Evolutionary conservation across 1,140 invertebrate species (phyloP), one percentile per base, ranked within the genome.

Genomic region (Zaprionus davidi): DNA sequence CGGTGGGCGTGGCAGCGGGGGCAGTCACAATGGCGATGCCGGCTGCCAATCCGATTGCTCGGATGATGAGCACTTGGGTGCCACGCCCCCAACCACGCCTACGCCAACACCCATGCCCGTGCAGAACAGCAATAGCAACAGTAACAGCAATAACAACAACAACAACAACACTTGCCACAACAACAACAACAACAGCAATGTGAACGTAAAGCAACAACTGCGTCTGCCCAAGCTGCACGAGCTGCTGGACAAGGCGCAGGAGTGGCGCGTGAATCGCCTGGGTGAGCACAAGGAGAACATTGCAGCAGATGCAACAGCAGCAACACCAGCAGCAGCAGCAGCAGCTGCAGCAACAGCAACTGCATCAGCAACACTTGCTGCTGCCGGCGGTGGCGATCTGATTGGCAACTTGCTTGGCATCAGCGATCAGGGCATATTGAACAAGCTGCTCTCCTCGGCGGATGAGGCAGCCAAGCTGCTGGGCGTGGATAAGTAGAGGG

Each of bases 361-460:
- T 91, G 93, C 62, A 73, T 73, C 36, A 92, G 93, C 1, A 91
- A 93, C 15, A 93, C 93, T 15, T 17, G 79, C 38, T 90, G 93
- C 1, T 92, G 93, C n/a, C 91, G 94, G 38, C 9, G 59, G 82
- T 4, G 94, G 95, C 49, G 97, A 98, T 88, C 94, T 98, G 38
- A 97, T 99, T 76, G 97, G 97, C 1, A 98, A 98, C 92, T 94
- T 99, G 0, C 93, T 99, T 1, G 98, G 97, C 0, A 97, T 98
- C 68, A 95, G 96, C 64, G 97, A 97, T 91, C 96, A 96, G 69
- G 95, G 96, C n/a, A 96, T 98, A 65, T 95, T 98, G 46, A 98
- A 98, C 82, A 96, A 97, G 87, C 95, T 98, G 69, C 94, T 98
- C 0, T 96, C 96, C 34, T 96, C 97, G 2, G 95, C 97, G 1